Conservation (phyloP, 2,797 vertebrate genomes). For the Cheirogaleus major region DNA sequence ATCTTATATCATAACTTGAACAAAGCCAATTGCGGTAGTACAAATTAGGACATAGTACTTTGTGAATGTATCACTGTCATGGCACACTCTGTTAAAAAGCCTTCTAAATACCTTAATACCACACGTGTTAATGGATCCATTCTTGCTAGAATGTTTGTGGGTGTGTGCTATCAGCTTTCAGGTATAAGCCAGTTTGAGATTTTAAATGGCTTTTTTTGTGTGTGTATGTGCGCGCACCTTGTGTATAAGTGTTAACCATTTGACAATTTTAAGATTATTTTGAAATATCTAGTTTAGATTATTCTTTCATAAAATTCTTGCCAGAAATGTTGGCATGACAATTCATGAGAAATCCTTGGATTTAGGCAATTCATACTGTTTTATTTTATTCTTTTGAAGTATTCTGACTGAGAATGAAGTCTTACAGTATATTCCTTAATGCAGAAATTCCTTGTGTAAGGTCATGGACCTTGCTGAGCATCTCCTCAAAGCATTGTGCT, state of each 20-base stretch:
- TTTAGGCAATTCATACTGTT: conserved; percentile 52
- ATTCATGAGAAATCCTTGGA: conserved; percentile 1
- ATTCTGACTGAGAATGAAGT: conserved; percentile 39
- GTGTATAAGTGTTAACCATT: conserved; percentile 33
- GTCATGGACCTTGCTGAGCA: background rate
- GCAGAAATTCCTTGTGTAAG: conserved; percentile 15
- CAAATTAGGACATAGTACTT: conserved; percentile 15
- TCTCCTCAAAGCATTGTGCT: conserved; percentile 41
- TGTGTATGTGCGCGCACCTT: background rate
- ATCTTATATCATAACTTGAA: conserved; percentile 21
- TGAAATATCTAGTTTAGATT: conserved; percentile 40
- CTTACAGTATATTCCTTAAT: conserved; percentile 32
- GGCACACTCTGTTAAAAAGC: conserved; percentile 24
- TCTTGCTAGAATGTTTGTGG: background rate
- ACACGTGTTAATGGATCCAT: background rate
- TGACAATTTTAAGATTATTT: conserved; percentile 55
- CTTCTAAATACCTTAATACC: conserved; percentile 30
- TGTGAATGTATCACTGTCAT: conserved; percentile 13
- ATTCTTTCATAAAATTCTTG: conserved; percentile 45
- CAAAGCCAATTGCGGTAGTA: background rate
- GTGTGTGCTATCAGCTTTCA: conserved; percentile 3
- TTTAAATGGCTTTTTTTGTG: background rate
- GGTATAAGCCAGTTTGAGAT: background rate
- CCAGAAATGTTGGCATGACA: conserved; percentile 18
- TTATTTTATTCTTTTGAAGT: conserved; percentile 41